Base-by-base conservation (phyloP, 2,113 vertebrate genomes). In the Pica pica region DNA sequence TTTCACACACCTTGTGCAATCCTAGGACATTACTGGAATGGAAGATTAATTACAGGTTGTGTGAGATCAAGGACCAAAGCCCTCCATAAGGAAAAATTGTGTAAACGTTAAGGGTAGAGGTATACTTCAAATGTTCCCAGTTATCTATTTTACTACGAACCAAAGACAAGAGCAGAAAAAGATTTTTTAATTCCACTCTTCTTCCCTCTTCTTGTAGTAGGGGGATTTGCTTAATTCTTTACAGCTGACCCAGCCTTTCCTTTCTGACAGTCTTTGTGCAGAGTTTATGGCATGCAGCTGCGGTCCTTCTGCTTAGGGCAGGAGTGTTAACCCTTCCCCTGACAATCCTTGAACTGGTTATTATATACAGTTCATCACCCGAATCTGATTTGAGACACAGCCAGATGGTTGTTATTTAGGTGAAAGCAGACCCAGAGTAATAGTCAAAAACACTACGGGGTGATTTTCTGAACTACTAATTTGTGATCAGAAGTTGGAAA, bases 201-300 rank as follows among this genome's bases (percentile, higher is more conserved):
- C 87, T 95, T 96, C 94, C 39, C 22, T 74, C 68, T 84, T 91
- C 76, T 91, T 95, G 74, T 97, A 94, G 96, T 94, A 89, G 64
- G 79, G 79, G 82, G 90, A 95, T 96, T 90, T 90, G 39, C 88
- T 90, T 96, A 97, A 96, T 97, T 96, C 92, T 92, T 97, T 95
- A 92, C 95, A 96, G 92, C 88, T 94, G 94, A 96, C 83, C 94
- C 90, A 92, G 64, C 59, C 86, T 88, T 95, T 96, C 92, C 53
- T 88, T 59, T 90, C 90, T 95, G 94, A 94, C 92, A 95, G 52
- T 78, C 79, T 90, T 85, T 95, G 79, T 86, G 73, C 59, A 16
- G 93, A 77, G 92, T 95, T 97, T 97, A 96, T 57, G 0, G 92
- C 93, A 64, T 94, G 90, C 95, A 97, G 94, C 95, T 97, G 95